Evolutionary conservation across 2,113 vertebrate genomes (phyloP), one percentile per base, ranked within the genome.

Genomic region (Chaenocephalus aceratus): DNA sequence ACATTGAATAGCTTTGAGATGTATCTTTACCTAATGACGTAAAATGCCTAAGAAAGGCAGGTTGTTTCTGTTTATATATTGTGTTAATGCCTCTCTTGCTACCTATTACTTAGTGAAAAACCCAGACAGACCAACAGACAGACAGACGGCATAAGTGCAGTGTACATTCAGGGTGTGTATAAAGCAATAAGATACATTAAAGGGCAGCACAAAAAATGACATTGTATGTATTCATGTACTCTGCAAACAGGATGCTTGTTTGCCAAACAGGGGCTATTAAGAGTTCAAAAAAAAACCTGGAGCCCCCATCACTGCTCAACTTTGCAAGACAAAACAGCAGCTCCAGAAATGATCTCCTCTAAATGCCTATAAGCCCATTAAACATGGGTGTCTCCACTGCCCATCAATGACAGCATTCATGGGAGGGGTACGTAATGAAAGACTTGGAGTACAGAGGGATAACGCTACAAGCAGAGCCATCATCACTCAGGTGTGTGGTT

Each of bases 401-500:
- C 88, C 86, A 80, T 93, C 88, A 91, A 91, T 89, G 88, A 89
- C 90, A 81, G 81, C 86, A 91, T 92, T 89, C 87, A 88, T 88
- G 71, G 86, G 81, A 86, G 83, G 80, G 90, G 73, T 83, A n/a
- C 52, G 65, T 92, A 94, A 93, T 93, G 93, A 94, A 91, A 93
- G 90, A 82, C 72, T 82, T 65, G 86, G 83, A 88, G 90, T 85
- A 84, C 80, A 79, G 81, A 82, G 83, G 91, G 91, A 92, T 94
- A 91, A 93, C 8, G 75, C 90, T 92, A 94, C 91, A 91, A 91
- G 93, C 86, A 75, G 82, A 88, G 87, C 90, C 91, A 93, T 94
- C 93, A 94, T 92, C 93, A 92, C 91, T 93, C 91, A 93, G 93
- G 93, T 94, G 93, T 90, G 91, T 72, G 89, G 90, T 85, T 88